Evolutionary conservation across 2,797 vertebrate species (phyloP).

Genomic region (Sebastes matsubarae): DNA sequence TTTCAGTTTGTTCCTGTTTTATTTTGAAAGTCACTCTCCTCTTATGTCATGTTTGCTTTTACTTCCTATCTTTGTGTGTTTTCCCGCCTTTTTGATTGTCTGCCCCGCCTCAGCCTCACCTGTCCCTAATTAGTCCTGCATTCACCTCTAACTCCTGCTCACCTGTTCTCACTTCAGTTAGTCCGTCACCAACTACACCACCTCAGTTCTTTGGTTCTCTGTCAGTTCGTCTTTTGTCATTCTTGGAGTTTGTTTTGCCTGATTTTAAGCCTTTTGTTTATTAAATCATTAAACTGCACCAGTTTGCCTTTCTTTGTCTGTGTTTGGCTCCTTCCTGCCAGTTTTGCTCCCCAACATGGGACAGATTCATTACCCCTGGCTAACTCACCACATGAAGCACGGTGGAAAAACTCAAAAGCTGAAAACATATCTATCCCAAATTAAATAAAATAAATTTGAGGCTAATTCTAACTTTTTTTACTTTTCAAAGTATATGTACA

Average conservation of each 20-base stretch:
- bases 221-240: rapidly evolving
- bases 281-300: too few species aligned
- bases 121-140: too few species aligned
- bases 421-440: too few species aligned
- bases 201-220: rapidly evolving
- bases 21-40: background rate
- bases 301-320: too few species aligned
- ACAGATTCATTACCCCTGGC: background rate
- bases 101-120: background rate
- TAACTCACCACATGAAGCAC: background rate
- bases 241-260: too few species aligned
- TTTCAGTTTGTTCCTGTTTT: background rate
- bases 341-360: rapidly evolving
- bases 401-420: background rate
- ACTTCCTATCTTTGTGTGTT: background rate
- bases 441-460: too few species aligned
- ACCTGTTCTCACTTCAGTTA: background rate
- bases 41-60: rapidly evolving
- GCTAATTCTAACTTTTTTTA: too few species aligned
- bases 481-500: too few species aligned
- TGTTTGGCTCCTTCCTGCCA: rapidly evolving
- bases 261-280: too few species aligned
- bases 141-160: too few species aligned
- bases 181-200: rapidly evolving
- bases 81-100: background rate